phyloP scores from a whole-genome alignment of 2,888 invertebrate species.

The Drosophila parthenogenetica region DNA sequence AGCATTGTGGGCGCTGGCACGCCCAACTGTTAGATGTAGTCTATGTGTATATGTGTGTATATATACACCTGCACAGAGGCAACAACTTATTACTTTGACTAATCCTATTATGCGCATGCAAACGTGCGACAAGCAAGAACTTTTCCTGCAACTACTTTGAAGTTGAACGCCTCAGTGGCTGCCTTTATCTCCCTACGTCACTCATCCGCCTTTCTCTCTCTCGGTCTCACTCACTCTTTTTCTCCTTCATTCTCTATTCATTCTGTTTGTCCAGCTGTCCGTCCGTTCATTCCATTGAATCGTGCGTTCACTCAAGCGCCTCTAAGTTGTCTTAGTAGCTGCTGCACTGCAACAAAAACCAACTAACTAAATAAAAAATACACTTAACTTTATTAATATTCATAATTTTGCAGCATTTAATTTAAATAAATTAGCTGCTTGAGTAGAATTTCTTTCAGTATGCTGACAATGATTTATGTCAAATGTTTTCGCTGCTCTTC shows the following conservation, averaged over 20 bases:
- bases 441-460: not conserved
- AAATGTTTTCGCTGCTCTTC: not conserved
- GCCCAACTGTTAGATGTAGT: constrained; percentile 17
- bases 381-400: not conserved
- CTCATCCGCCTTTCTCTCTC: constrained; percentile 7
- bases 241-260: not conserved
- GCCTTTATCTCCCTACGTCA: constrained; percentile 41
- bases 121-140: constrained; percentile 72
- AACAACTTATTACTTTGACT: constrained; percentile 77
- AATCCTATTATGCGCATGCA: constrained; percentile 79
- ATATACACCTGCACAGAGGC: constrained; percentile 39
- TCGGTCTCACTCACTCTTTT: not conserved
- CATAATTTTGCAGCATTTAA: no score
- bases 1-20: constrained; percentile 45
- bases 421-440: not conserved
- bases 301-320: constrained; percentile 72
- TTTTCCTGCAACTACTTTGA: constrained; percentile 76
- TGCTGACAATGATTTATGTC: constrained; percentile 13
- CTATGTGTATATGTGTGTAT: not conserved
- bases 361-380: not conserved
- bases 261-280: constrained; percentile 52
- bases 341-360: constrained; percentile 60
- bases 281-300: constrained; percentile 74
- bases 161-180: constrained; percentile 66
- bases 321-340: constrained; percentile 73